Conservation (phyloP, 2,888 invertebrate genomes). For the Sipha maydis region DNA sequence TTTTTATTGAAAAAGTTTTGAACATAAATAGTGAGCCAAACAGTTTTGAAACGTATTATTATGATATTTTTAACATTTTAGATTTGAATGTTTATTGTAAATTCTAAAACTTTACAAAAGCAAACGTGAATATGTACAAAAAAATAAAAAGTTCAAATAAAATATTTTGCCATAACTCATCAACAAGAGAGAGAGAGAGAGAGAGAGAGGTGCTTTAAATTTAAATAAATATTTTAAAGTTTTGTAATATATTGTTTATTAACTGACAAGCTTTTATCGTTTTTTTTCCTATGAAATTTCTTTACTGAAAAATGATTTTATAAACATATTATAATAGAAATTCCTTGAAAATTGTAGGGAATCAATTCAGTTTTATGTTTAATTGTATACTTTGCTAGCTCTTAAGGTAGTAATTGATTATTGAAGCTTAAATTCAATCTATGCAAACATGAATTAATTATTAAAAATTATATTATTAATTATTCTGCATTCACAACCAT, state of each 20-base stretch:
- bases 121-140: neutral
- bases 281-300: neutral
- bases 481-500: neutral
- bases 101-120: constrained; percentile 16
- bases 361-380: neutral
- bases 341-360: neutral
- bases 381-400: neutral
- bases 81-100: constrained; percentile 20
- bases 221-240: constrained; percentile 25
- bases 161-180: constrained; percentile 11
- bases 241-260: constrained; percentile 31
- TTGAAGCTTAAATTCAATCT: neutral
- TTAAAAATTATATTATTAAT: neutral
- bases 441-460: neutral
- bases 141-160: neutral
- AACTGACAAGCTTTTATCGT: neutral
- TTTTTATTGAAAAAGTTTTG: constrained; percentile 25
- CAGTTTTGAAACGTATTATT: constrained; percentile 13
- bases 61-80: neutral
- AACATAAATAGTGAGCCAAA: constrained; percentile 20
- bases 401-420: neutral
- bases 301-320: neutral
- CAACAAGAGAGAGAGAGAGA: too few species aligned
- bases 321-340: neutral
- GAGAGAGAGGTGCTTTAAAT: neutral